Base-by-base conservation (phyloP, 2,797 vertebrate genomes). In the Trachurus trachurus region DNA sequence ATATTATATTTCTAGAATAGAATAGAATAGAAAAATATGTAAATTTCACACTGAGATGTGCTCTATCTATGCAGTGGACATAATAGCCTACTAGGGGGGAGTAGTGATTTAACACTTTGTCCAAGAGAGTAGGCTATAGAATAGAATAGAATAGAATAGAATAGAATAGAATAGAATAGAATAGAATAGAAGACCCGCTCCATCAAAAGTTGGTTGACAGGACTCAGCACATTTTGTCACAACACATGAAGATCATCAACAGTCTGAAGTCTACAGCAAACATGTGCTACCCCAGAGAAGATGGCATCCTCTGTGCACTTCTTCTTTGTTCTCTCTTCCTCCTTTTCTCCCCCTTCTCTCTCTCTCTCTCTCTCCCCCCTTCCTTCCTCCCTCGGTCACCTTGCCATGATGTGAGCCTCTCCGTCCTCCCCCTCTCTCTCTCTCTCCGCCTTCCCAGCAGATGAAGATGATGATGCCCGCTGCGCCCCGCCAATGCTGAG, bases 401-500 rank as follows among this genome's bases (percentile, higher is more conserved):
- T 88, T 90, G 85, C 63, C 66, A 66, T 60, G 72, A 75, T 47
- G 75, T 57, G 77, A 63, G 73, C 62, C 63, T 26, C 68, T 42
- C 10, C 10, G 39, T 40, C 10, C 40, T 42, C 9, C 10, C 39
- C 39, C 12, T 80, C 74, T 78, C 31, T 69, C 50, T 76, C 74
- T 49, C 29, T 73, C 84, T 26, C 26, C 84, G 66, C 83, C 88
- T 84, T 74, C 60, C 74, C 70, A 77, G 40, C 82, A 63, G 50
- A 80, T 56, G 75, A 73, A n/a, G 66, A 87, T 4, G 76, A 87
- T n/a, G 84, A 85, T 82, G 83, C 85, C 69, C 37, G 84, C 81
- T 79, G 86, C 61, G 73, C 79, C 71, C 83, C 66, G 83, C 87
- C 83, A 74, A 64, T 66, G 83, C 80, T 77, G 81, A 89, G 73